Base-by-base conservation (phyloP, 2,113 vertebrate species). In the Maccullochella peelii region DNA sequence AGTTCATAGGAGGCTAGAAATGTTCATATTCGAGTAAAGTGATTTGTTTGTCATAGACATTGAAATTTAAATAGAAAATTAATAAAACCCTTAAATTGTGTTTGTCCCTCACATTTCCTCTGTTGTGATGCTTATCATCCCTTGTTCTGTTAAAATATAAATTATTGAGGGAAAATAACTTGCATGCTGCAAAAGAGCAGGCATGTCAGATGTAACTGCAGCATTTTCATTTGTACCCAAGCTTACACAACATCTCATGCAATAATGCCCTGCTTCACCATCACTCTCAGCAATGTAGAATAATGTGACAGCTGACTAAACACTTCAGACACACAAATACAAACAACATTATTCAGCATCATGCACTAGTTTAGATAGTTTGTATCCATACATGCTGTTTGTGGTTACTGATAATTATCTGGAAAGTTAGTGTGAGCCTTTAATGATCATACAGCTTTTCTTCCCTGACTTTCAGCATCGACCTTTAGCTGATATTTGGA, bases 401-500 rank as follows among this genome's bases (percentile, higher is more conserved):
- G 73, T 57, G 25, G 25, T 65, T 57, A 30, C 30, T 57, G 54
- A 74, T 33, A 61, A 57, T 86, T 77, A 79, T 83, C 70, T 65
- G 44, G 6, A 52, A 79, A 86, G 65, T 66, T 67, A 38, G 40
- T 23, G 7, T 27, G 42, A 70, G 38, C 15, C 40, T 69, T 65
- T 77, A 81, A 83, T 75, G 25, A 57, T 63, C 55, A 68, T 33
- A 27, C 54, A 82, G 49, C n/a, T 58, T 54, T 36, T 88, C 69
- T 87, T 80, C 73, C 2, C 27, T 44, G 47, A 50, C 57, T 86
- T 86, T 79, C 63, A 61, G 80, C 58, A 36, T 63, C 68, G 80
- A 93, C 89, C 92, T 92, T 94, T 92, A 61, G 80, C 54, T 88
- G 90, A 88, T 90, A 93, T 92, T 90, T 91, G 52, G 77, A 69